Base-by-base conservation (phyloP, 2,797 vertebrate species). In the Remorina albescens region DNA sequence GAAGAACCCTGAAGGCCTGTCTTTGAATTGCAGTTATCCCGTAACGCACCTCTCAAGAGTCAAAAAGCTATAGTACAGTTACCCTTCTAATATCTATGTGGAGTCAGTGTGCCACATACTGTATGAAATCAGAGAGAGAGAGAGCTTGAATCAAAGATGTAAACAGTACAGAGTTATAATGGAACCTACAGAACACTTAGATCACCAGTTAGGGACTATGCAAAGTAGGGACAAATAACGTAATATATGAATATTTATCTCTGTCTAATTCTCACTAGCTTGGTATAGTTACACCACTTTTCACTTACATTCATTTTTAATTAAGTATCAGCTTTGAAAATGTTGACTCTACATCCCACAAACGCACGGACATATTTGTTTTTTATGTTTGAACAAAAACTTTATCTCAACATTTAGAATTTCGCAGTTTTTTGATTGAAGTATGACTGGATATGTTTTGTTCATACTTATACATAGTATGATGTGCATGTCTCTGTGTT, bases 111-210 rank as follows among this genome's bases (percentile, higher is more conserved):
- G 54, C 54, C 55, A 37, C 39, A 25, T 44, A 39, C 34, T 34
- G 19, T 6, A 23, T 36, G 74, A 82, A 82, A 82, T 60, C 72
- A 41, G 26, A 53, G 42, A 68, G 53, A 68, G 53, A 75, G 32
- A 34, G 32, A 34, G 32, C 36, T 23, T 7, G 47, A 66, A 65
- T 37, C 46, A 54, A 47, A 62, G 23, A 60, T 26, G 26, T 57
- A 70, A 66, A 37, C 26, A 32, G 55, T 1, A n/a, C 21, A n/a
- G 26, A 71, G 62, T 37, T 50, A 18, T 18, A 67, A 37, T 10
- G 1, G 49, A 19, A 25, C 46, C 70, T 41, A 53, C 32, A 56
- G 32, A 10, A 6, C 49, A 55, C 18, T 6, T 5, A 41, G 26
- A 62, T 36, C 49, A 26, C 6, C 19, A 51, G 23, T 6, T 28